Percentiles rank a stretch among this genome's conserved stretches.
phyloP scores from a whole-genome alignment of 2,113 vertebrate genomes.

The Cheilinus undulatus region DNA sequence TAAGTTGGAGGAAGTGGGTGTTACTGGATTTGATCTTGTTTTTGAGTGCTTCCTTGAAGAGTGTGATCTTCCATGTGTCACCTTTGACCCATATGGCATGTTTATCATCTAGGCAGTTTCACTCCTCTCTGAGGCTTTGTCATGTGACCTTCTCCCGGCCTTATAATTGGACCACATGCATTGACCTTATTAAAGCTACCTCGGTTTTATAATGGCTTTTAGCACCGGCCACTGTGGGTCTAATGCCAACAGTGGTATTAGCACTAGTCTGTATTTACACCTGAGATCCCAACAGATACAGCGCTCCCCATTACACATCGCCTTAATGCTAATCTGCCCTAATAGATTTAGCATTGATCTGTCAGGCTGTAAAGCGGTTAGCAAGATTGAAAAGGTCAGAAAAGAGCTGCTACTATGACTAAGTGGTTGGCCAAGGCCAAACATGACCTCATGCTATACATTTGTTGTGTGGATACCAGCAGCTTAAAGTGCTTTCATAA shows the following conservation, averaged over 20 bases:
- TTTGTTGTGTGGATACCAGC: background rate
- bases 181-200: constrained; percentile 66
- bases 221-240: constrained; percentile 22
- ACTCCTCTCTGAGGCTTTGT: constrained; percentile 15
- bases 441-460: constrained; percentile 38
- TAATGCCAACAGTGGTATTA: constrained; percentile 60
- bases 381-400: constrained; percentile 56
- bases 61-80: background rate
- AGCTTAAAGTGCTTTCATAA: constrained; percentile 11
- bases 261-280: constrained; percentile 67
- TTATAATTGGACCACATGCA: constrained; percentile 47
- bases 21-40: background rate
- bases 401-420: constrained; percentile 16
- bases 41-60: background rate
- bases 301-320: constrained; percentile 60
- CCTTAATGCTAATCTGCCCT: constrained; percentile 67
- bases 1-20: background rate
- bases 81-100: constrained; percentile 27
- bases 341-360: constrained; percentile 76
- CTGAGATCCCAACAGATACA: constrained; percentile 61
- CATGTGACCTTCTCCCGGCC: constrained; percentile 51
- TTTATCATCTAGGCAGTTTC: constrained; percentile 5
- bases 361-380: constrained; percentile 58
- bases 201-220: constrained; percentile 65
- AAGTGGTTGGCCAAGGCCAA: constrained; percentile 3